Percentiles rank a stretch among this genome's conserved stretches.
phyloP scores from a whole-genome alignment of 2,888 invertebrate species.

The Archips xylosteana region DNA sequence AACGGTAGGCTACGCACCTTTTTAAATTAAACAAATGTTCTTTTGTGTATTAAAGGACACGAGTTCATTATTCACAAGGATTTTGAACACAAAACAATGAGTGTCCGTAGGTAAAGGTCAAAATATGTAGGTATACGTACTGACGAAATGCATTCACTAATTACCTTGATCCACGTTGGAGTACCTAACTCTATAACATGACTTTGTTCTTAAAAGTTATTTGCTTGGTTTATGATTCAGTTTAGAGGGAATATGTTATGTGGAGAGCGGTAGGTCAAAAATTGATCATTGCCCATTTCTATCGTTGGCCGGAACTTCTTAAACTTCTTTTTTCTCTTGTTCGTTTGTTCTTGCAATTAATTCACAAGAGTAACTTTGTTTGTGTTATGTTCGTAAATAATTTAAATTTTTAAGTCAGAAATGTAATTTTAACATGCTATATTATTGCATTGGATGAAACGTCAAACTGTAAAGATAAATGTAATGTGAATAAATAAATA shows the following conservation, averaged over 20 bases:
- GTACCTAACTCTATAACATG: neutral
- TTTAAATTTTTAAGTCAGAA: too few species aligned
- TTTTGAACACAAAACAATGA: conserved; percentile 74
- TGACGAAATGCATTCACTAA: conserved; percentile 63
- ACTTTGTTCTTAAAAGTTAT: neutral
- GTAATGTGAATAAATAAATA: too few species aligned
- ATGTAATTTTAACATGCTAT: too few species aligned
- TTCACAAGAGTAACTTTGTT: too few species aligned
- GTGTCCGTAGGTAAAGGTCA: conserved; percentile 73
- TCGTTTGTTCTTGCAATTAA: too few species aligned
- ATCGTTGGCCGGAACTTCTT: too few species aligned
- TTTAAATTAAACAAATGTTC: conserved; percentile 71
- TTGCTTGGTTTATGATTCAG: neutral
- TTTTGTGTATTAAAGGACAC: conserved; percentile 65
- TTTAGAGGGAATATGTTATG: neutral
- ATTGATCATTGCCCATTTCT: neutral
- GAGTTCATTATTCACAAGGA: conserved; percentile 78
- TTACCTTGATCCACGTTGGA: conserved; percentile 68
- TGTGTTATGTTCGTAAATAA: too few species aligned
- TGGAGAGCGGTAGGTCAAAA: neutral
- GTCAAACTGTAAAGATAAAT: too few species aligned
- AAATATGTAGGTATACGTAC: conserved; percentile 57
- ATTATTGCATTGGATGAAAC: too few species aligned
- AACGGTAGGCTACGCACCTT: conserved; percentile 18
- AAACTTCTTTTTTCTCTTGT: too few species aligned